Base-by-base conservation (phyloP, 1,140 invertebrate genomes). In the Popillia japonica region DNA sequence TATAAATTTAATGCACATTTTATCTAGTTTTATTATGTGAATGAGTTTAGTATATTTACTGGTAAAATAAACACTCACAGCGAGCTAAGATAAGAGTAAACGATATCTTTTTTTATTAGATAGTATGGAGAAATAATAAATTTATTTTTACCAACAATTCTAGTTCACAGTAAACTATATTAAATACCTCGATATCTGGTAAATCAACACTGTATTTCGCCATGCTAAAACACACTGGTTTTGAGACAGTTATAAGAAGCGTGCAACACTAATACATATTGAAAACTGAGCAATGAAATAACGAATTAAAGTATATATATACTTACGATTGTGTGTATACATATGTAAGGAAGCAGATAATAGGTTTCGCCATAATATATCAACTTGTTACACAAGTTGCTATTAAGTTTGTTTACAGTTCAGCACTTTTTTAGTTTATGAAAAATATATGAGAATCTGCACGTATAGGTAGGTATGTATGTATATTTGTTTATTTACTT, bases 121-220 rank as follows among this genome's bases (percentile, higher is more conserved):
- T n/a, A n/a, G n/a, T n/a, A n/a, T n/a, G n/a, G n/a, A n/a, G 4
- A 2, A 34, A 34, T 34, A 34, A 34, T 4, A 34, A 34, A 34
- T 34, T 34, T 1, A 34, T 1, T 2, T 34, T 23, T n/a, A n/a
- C n/a, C n/a, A n/a, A 23, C 1, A 34, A 72, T 41, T 74, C 8
- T 41, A 17, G 41, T 6, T 82, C 4, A 34, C 27, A 34, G 27
- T 34, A 34, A 34, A 34, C 27, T 34, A 34, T 34, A 34, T 34
- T 34, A 34, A 34, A 1, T 81, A 86, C 85, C 81, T 86, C 85
- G 72, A 86, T 86, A 82, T 86, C 85, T 17, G 85, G 85, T 74
- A 86, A 81, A 82, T 85, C 84, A 6, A 83, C 83, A 79, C 84
- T 86, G 8, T 84, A 42, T 82, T 85, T 85, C 10, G 82, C 82